Conservation (phyloP, 2,888 invertebrate species). For the Acanthosepion esculentum region DNA sequence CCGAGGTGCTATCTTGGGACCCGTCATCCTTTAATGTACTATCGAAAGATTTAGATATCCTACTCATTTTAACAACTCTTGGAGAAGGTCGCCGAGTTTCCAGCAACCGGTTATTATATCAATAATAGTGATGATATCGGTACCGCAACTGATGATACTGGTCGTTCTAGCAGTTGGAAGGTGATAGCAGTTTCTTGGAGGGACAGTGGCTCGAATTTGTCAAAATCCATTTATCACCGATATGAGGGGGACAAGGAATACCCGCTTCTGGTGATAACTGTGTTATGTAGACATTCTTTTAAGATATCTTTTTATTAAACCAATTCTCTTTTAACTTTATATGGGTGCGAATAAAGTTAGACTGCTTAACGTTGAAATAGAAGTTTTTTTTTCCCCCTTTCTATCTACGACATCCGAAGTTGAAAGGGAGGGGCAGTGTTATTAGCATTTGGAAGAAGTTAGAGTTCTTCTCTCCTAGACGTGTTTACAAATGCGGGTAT, state of each 20-base stretch:
- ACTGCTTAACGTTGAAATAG: neutral
- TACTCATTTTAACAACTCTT: constrained; percentile 37
- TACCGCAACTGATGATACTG: neutral
- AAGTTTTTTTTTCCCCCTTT: too few species aligned
- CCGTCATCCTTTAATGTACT: constrained; percentile 40
- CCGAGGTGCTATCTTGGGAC: neutral
- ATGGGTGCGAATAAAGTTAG: neutral
- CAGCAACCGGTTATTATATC: neutral
- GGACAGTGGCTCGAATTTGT: neutral
- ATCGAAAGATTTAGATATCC: neutral
- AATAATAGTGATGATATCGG: neutral
- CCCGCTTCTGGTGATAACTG: neutral
- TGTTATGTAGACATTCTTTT: neutral
- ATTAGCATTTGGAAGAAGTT: neutral
- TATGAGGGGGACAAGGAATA: neutral
- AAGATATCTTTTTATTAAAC: neutral
- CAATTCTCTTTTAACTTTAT: neutral
- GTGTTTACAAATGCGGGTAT: neutral
- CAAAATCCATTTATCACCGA: constrained; percentile 21
- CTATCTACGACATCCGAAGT: neutral
- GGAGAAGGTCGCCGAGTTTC: neutral
- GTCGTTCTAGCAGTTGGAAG: neutral
- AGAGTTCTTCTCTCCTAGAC: neutral
- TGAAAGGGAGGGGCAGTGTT: neutral
- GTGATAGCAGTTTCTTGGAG: neutral